Base-by-base conservation (phyloP, 2,797 vertebrate species). In the Melanotaenia trifasciata region DNA sequence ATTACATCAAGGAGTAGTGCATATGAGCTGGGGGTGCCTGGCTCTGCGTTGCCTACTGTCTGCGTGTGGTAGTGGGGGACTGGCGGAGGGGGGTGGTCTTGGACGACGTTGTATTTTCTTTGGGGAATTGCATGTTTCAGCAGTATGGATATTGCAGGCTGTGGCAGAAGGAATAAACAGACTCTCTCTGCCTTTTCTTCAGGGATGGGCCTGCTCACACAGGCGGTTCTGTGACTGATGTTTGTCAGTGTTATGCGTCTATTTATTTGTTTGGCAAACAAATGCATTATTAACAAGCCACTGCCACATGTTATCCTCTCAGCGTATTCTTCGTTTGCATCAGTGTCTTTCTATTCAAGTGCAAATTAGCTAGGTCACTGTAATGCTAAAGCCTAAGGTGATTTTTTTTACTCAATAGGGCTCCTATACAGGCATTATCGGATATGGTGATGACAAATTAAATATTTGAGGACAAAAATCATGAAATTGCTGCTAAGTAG, bases 261-360 rank as follows among this genome's bases (percentile, higher is more conserved):
- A 84, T 89, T 88, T 92, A 90, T 92, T 93, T 93, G 88, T 91
- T 90, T 86, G 88, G 89, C 89, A 93, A 91, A 94, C 91, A 91
- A 89, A 92, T 88, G 87, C 83, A 92, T 93, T 92, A 93, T 93
- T 92, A 89, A 93, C 90, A 81, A 88, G 80, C 69, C 76, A 69
- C 80, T 77, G 87, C 86, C 90, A 90, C 86, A 86, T 83, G 84
- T 70, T 87, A 82, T 89, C 80, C 82, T 88, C 68, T 67, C 80
- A 11, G 79, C 65, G 76, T 69, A 69, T 76, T 87, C 76, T 78
- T 64, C 40, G 64, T 84, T 86, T 81, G 77, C 81, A 64, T 88
- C 75, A 69, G 33, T 70, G 50, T 84, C 76, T 87, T 68, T 76
- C 75, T 12, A 83, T 88, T 92, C 88, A 89, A 80, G 84, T 89